Evolutionary conservation across 2,888 invertebrate species (phyloP).

Genomic region (Scaptomyza tumidula): DNA sequence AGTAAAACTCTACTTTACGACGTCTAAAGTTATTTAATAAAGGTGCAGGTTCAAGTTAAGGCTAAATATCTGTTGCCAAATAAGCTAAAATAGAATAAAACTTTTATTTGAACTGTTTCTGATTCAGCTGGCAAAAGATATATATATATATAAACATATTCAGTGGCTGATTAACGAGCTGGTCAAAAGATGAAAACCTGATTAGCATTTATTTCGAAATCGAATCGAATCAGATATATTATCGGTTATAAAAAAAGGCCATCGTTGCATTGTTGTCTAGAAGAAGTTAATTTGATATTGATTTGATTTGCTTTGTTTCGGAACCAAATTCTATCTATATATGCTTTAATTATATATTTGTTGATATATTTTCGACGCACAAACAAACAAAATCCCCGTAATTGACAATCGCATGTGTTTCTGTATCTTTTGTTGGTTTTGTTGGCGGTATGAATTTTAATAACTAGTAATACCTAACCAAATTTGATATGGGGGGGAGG

Average conservation of each 20-base stretch:
- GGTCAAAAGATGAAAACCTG: conserved; percentile 3
- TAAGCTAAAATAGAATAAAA: not conserved
- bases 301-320: not conserved
- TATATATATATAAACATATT: not conserved
- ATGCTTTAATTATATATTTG: conserved; percentile 11
- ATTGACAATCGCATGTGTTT: conserved; percentile 13
- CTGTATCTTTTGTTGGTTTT: not conserved
- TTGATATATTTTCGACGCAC: not conserved
- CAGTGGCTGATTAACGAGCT: not conserved
- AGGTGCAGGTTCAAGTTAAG: no score
- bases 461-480: not conserved
- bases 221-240: not conserved
- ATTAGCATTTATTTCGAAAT: not conserved
- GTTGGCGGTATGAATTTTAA: conserved; percentile 1
- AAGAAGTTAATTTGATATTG: not conserved
- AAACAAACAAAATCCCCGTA: conserved; percentile 4
- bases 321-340: no score
- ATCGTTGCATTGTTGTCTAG: not conserved
- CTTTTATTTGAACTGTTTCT: not conserved
- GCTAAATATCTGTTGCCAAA: no score
- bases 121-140: not conserved
- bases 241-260: not conserved
- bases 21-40: no score
- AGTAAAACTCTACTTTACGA: not conserved
- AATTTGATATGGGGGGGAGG: conserved; percentile 13